phyloP scores from a whole-genome alignment of 2,113 vertebrate species.

The Ibidorhyncha struthersii region DNA sequence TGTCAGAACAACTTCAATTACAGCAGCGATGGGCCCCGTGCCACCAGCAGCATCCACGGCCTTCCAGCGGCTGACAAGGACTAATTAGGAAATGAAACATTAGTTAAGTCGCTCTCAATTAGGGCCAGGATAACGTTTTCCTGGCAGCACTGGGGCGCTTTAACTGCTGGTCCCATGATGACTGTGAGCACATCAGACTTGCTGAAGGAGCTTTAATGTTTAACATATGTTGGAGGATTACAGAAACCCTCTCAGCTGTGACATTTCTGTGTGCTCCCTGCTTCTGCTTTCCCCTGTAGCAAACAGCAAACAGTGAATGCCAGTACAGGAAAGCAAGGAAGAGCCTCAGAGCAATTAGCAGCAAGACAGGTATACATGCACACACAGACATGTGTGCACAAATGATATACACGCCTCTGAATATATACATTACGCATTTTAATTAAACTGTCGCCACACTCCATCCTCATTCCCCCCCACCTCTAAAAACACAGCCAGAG shows the following conservation, averaged over 20 bases:
- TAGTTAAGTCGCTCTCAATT: slow-evolving; percentile 77
- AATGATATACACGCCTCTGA: not conserved
- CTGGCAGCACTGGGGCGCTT: slow-evolving; percentile 62
- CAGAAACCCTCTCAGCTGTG: slow-evolving; percentile 71
- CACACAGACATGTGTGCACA: not conserved
- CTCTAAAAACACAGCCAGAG: not conserved
- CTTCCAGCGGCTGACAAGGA: slow-evolving; percentile 73
- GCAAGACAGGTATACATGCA: not conserved
- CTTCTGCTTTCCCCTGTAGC: slow-evolving; percentile 57
- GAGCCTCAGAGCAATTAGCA: slow-evolving; percentile 57
- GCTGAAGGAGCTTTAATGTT: slow-evolving; percentile 71
- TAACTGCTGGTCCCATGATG: slow-evolving; percentile 70
- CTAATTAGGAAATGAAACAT: slow-evolving; percentile 80
- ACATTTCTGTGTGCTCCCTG: slow-evolving; percentile 65
- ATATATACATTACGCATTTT: not conserved
- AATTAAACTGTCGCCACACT: not conserved
- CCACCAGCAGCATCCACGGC: slow-evolving; percentile 56
- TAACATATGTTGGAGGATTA: slow-evolving; percentile 71
- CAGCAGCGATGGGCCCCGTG: slow-evolving; percentile 56
- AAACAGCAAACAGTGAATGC: slow-evolving; percentile 38
- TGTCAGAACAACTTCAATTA: slow-evolving; percentile 70
- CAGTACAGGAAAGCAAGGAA: slow-evolving; percentile 11
- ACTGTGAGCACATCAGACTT: slow-evolving; percentile 70
- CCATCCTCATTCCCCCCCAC: not conserved
- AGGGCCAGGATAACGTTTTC: slow-evolving; percentile 72